Evolutionary conservation across 2,888 invertebrate species (phyloP).

Genomic region (Malthinus flaveolus): DNA sequence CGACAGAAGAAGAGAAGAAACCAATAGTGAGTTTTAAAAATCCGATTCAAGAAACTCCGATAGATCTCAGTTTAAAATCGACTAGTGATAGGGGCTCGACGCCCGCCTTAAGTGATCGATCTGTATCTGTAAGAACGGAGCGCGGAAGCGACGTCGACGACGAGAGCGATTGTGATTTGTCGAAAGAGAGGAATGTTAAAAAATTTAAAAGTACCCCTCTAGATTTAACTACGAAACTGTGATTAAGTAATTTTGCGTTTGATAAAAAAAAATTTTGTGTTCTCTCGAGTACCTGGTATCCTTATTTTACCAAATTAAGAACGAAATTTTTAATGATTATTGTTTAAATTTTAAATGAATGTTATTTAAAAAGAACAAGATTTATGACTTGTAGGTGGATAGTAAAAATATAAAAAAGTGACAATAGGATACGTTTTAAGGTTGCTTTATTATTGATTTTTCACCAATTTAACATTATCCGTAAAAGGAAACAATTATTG

Average conservation of each 20-base stretch:
- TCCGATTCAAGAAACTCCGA: conserved; percentile 73
- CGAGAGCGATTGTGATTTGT: conserved; percentile 56
- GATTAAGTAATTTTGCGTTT: conserved; percentile 42
- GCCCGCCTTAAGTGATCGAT: conserved; percentile 47
- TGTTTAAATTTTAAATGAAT: too few species aligned
- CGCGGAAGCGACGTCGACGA: conserved; percentile 58
- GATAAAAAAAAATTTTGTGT: conserved; percentile 38
- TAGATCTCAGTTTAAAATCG: conserved; percentile 78
- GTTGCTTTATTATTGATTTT: too few species aligned
- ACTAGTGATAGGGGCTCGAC: conserved; percentile 58
- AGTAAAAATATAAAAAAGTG: too few species aligned
- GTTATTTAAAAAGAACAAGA: too few species aligned
- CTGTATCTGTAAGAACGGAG: conserved; percentile 39
- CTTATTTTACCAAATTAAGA: not conserved
- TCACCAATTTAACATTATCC: too few species aligned
- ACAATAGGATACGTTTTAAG: too few species aligned
- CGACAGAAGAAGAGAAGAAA: conserved; percentile 56
- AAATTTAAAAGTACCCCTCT: conserved; percentile 54
- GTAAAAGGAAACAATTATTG: too few species aligned
- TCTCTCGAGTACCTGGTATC: conserved; percentile 42
- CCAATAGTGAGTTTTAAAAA: conserved; percentile 41
- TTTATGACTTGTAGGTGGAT: too few species aligned
- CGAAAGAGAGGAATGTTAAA: conserved; percentile 45
- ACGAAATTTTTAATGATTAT: too few species aligned
- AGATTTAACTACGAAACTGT: conserved; percentile 73